Base-by-base conservation (phyloP, 2,888 invertebrate species). In the Amiota communis region DNA sequence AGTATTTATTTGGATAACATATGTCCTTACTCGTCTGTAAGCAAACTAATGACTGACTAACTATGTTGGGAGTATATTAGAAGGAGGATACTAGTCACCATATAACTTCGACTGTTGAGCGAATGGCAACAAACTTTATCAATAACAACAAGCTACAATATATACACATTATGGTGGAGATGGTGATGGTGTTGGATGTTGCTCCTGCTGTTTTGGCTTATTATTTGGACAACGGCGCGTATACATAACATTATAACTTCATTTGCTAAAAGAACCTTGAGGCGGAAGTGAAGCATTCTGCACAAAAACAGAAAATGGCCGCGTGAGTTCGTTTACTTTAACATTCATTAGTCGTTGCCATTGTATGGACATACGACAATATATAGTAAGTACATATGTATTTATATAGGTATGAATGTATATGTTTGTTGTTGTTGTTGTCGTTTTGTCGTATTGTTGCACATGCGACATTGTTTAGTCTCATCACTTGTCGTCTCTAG, bases 301-400 rank as follows among this genome's bases (percentile, higher is more conserved):
- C 47, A 65, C 65, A 65, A 65, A 65, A 51, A 36, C 36, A 36
- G 36, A 68, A 68, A 68, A 68, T 68, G 53, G 67, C 20, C 67
- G 48, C 36, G 48, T 48, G 74, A 76, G 80, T 78, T 78, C 84
- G 79, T 81, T 15, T 10, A 57, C 57, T 13, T 81, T 81, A 79
- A 23, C 84, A 84, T 83, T 83, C 83, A 83, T 83, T 84, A 83
- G 83, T 17, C 59, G 59, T 17, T 75, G 78, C 76, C 82, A 84
- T 84, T 82, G 83, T 84, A 15, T 23, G 20, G 46, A 46, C n/a
- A 59, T 59, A 13, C 23, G 23, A 51, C 47, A 2, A 15, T 15
- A 49, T 48, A 51, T 48, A 46, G 13, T 23, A 23, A 23, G 23
- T 23, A 23, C 3, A 23, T 23, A 23, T 23, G 23, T 23, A 23